phyloP scores from a whole-genome alignment of 2,888 invertebrate species.

The Bugulina stolonifera region DNA sequence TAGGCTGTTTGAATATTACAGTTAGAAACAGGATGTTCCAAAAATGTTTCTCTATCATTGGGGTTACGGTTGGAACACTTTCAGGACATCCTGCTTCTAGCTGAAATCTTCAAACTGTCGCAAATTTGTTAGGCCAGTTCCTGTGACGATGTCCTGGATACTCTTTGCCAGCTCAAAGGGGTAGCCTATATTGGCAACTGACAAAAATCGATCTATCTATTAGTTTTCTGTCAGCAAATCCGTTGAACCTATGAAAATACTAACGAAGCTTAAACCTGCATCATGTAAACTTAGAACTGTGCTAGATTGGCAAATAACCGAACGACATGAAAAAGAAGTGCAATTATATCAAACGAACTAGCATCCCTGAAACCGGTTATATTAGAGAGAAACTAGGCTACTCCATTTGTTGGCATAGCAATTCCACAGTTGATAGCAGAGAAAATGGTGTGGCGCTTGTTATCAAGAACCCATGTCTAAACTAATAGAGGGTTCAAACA shows the following conservation, averaged over 20 bases:
- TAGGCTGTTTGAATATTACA: too few relatives aligned
- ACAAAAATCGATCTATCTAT: background rate
- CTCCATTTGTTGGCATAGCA: conserved; percentile 26
- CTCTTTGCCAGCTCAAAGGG: background rate
- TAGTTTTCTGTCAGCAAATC: background rate
- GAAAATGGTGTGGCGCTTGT: conserved; percentile 26
- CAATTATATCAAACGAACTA: conserved; percentile 7
- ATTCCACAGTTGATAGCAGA: background rate
- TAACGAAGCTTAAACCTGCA: background rate
- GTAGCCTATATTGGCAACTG: background rate
- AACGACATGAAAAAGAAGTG: background rate
- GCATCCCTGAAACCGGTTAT: background rate
- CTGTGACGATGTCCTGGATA: background rate
- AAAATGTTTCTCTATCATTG: too few relatives aligned
- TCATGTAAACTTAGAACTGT: background rate
- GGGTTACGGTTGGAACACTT: too few relatives aligned
- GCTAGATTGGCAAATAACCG: background rate
- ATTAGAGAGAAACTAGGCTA: conserved; percentile 27
- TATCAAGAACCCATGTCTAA: conserved; percentile 22
- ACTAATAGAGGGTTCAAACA: conserved; percentile 5
- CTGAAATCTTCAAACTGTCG: too few relatives aligned
- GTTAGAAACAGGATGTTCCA: too few relatives aligned
- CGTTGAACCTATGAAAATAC: background rate
- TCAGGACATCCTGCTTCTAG: too few relatives aligned
- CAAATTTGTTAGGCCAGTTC: too few relatives aligned